Evolutionary conservation across 2,797 vertebrate species (phyloP).

Genomic region (Cichlasoma orientale): DNA sequence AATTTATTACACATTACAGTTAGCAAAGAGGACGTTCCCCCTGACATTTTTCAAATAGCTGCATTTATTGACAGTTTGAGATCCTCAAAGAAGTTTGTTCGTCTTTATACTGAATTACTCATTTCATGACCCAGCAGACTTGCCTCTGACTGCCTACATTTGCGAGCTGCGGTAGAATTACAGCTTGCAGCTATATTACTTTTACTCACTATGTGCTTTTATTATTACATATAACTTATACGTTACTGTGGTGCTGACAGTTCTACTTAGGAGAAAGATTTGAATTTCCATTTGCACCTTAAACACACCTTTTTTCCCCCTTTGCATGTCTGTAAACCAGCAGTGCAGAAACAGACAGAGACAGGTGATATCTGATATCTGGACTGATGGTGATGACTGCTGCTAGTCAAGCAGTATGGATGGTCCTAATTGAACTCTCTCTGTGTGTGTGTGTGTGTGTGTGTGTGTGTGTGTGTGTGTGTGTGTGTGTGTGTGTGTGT

Average conservation of each 20-base stretch:
- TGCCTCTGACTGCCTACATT: too few species aligned
- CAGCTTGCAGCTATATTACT: not conserved
- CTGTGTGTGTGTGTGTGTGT: not conserved
- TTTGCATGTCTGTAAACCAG: constrained; percentile 27
- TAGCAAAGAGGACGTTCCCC: too few species aligned
- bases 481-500: not conserved
- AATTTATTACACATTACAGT: too few species aligned
- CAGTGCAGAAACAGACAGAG: constrained; percentile 59
- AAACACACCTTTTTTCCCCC: not conserved
- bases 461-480: constrained; percentile 12
- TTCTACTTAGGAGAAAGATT: not conserved
- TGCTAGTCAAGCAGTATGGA: constrained; percentile 70
- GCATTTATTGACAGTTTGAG: too few species aligned
- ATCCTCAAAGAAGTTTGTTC: too few species aligned
- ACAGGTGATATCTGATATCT: constrained; percentile 57
- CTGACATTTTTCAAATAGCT: too few species aligned
- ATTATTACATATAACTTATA: not conserved
- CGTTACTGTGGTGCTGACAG: not conserved
- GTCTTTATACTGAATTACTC: too few species aligned
- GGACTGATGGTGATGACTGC: constrained; percentile 64
- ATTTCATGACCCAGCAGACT: too few species aligned
- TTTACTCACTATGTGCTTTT: not conserved
- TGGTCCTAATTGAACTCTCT: constrained; percentile 73
- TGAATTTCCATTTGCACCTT: not conserved
- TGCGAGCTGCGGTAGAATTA: not conserved